Percentiles rank a stretch among this genome's conserved stretches.
Evolutionary conservation across 2,113 vertebrate genomes (phyloP).

Genomic region (Megatriorchis doriae): DNA sequence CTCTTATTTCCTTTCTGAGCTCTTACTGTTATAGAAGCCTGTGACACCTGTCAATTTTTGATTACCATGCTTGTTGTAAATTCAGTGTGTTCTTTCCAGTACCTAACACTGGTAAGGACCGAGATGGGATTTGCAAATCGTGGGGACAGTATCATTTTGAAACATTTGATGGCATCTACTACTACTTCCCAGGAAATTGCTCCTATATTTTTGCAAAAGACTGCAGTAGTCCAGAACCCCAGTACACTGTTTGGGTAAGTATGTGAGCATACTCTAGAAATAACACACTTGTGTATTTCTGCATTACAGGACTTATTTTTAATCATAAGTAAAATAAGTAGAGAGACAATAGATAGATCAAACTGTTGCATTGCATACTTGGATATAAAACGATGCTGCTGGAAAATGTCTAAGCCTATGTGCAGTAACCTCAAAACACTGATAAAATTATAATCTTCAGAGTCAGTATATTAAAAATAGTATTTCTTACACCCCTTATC

Average conservation of each 20-base stretch:
- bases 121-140: conserved; percentile 93
- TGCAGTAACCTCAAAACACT: background rate
- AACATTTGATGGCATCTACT: conserved; percentile 98
- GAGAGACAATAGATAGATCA: background rate
- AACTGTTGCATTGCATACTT: background rate
- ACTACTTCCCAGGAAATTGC: conserved; percentile 94
- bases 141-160: conserved; percentile 98
- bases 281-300: background rate
- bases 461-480: conserved; percentile 3
- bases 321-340: background rate
- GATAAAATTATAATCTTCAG: background rate
- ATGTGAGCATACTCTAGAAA: background rate
- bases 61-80: background rate
- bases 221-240: conserved; percentile 84
- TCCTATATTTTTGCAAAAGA: conserved; percentile 97
- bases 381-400: background rate
- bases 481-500: background rate
- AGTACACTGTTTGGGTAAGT: conserved; percentile 96
- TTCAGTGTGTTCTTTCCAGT: conserved; percentile 74
- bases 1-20: background rate
- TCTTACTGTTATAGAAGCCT: background rate
- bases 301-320: background rate
- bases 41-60: background rate
- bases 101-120: conserved; percentile 89
- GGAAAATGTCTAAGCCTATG: background rate